Base-by-base conservation (phyloP, 2,888 invertebrate genomes). In the Drosophila kokeensis region DNA sequence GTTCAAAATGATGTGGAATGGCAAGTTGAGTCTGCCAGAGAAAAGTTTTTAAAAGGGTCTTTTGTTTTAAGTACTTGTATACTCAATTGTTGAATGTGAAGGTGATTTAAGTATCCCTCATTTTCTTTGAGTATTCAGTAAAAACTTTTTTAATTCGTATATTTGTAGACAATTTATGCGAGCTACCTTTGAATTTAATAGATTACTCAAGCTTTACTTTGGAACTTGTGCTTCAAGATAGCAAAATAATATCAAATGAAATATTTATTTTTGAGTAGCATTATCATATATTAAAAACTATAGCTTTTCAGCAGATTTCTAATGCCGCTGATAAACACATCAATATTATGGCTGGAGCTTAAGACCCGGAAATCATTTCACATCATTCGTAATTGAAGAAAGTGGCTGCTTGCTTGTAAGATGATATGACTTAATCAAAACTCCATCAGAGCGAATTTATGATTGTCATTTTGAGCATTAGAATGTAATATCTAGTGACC, bases 351-450 rank as follows among this genome's bases (percentile, higher is more conserved):
- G 27, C 18, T n/a, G n/a, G 8, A 57, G 24, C 29, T n/a, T 6
- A 32, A 45, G 30, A 32, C 45, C 66, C 70, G 74, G 77, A 86
- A 87, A 82, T 53, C 32, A 36, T 61, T 52, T 53, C 10, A 27
- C 38, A 36, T 62, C 36, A 57, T 27, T 29, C 27, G 29, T 45
- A 38, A 34, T 24, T 24, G 45, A 63, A 60, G 63, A 81, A 78
- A 76, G 69, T 59, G 30, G 61, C 40, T n/a, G 29, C 45, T 45
- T 55, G 73, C 24, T 18, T 15, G 68, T 71, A 88, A 85, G 57
- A 60, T 57, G 72, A 82, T 81, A 80, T 69, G 86, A 73, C 73
- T 82, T 71, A 82, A 88, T 86, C 76, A 86, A 83, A 76, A 48
- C 67, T 55, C 66, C 68, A 86, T 85, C 83, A 82, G 61, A 76